These are phyloP conservation scores for Xanthorhoe designata DNA, from an alignment of 2,888 invertebrate genomes.

Conservation along the genomic window DNA sequence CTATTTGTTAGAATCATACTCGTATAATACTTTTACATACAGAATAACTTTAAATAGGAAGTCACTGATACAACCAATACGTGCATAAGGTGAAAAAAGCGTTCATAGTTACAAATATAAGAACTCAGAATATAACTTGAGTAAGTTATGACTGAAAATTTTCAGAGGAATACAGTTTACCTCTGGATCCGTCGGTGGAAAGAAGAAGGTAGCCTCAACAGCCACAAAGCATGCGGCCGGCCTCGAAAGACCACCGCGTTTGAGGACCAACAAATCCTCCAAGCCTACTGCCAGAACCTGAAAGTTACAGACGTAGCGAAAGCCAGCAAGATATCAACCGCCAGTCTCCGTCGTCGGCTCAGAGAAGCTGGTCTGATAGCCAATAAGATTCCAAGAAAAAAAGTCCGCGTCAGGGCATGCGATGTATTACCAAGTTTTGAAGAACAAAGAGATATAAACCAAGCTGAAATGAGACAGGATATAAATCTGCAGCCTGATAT, in stretches of 20 bases:
- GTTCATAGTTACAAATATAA: too few relatives aligned
- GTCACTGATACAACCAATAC: too few relatives aligned
- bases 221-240: slow-evolving; percentile 25
- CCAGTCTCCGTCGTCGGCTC: slow-evolving; percentile 26
- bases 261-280: slow-evolving; percentile 31
- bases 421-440: slow-evolving; percentile 16
- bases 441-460: slow-evolving; percentile 3
- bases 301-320: slow-evolving; percentile 31
- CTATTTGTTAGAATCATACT: too few relatives aligned
- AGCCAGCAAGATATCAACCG: slow-evolving; percentile 31
- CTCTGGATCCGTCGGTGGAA: slow-evolving; percentile 35
- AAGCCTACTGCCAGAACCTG: slow-evolving; percentile 30
- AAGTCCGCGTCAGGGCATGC: slow-evolving; percentile 21
- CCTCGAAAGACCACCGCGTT: slow-evolving; percentile 31
- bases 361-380: slow-evolving; percentile 27
- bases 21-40: too few relatives aligned
- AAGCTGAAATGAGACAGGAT: slow-evolving; percentile 18
- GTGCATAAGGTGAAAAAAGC: too few relatives aligned
- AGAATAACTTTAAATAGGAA: too few relatives aligned
- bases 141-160: background rate
- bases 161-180: slow-evolving; percentile 31
- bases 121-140: too few relatives aligned
- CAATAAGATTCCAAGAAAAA: slow-evolving; percentile 23
- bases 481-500: slow-evolving; percentile 7
- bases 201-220: slow-evolving; percentile 31